Evolutionary conservation across 2,113 vertebrate genomes (phyloP), one percentile per base, ranked within the genome.

Genomic region (Pedionomus torquatus): DNA sequence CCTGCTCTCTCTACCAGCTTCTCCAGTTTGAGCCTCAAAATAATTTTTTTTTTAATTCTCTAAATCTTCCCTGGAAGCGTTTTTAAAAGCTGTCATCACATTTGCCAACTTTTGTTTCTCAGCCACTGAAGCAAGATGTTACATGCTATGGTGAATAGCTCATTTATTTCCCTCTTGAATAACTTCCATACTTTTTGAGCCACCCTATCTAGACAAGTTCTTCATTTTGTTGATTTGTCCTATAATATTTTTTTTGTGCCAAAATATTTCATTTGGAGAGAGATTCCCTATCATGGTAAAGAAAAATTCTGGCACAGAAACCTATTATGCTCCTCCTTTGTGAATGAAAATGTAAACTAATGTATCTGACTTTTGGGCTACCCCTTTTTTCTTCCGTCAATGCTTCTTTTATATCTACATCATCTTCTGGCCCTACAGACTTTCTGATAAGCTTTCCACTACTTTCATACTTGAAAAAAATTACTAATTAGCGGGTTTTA

Each of bases 51-150:
- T 92, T 51, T 86, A 96, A 84, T 83, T 60, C 71, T 95, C 83
- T 83, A 83, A 90, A 86, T 95, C 83, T 90, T 92, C 64, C 68
- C 76, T 96, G 93, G 86, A 92, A 93, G 68, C 49, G 83, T 81
- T 95, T 91, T 95, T 93, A 74, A 92, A 86, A 90, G 49, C 89
- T 92, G 91, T 83, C 94, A 89, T 58, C 83, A 30, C 63, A 54
- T 93, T 77, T 93, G 93, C 91, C 95, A 93, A 86, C 46, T 92
- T 95, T 58, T 88, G 51, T 81, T 95, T 92, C 93, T 81, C 12
- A 9, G 86, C 54, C 76, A 77, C 86, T 58, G 72, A 81, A 85
- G 94, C 94, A 95, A 89, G 91, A 93, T 80, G 64, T 87, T 93
- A 92, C 89, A 93, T 21, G 89, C 80, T 95, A 90, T 54, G 63